phyloP scores from a whole-genome alignment of 2,797 vertebrate genomes.

The Helostoma temminkii region DNA sequence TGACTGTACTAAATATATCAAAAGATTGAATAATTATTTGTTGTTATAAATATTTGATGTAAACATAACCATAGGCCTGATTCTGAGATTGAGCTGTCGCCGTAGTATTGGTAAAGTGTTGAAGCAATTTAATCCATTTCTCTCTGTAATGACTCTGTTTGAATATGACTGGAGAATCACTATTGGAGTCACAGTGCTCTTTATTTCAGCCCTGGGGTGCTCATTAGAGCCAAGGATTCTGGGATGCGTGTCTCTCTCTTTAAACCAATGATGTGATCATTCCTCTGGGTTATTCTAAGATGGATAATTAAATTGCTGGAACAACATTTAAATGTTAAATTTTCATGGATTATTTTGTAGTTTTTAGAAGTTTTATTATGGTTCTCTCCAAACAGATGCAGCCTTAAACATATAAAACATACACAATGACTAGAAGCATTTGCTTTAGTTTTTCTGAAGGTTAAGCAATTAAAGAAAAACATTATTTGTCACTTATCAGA shows the following conservation, averaged over 20 bases:
- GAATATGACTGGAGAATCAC: conserved; percentile 61
- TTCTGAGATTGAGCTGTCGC: conserved; percentile 26
- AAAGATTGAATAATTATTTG: conserved; percentile 41
- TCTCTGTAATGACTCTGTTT: conserved; percentile 62
- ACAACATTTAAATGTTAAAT: conserved; percentile 44
- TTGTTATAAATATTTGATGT: conserved; percentile 20
- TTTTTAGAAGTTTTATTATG: conserved; percentile 16
- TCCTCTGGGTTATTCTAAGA: conserved; percentile 59
- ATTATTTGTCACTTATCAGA: neutral
- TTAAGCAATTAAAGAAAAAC: neutral
- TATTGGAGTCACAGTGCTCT: conserved; percentile 56
- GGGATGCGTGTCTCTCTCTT: conserved; percentile 57
- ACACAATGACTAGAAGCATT: neutral
- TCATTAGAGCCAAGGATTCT: conserved; percentile 71
- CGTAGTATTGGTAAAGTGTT: conserved; percentile 34
- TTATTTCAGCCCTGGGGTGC: conserved; percentile 65
- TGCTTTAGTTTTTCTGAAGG: conserved; percentile 7
- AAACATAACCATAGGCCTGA: conserved; percentile 28
- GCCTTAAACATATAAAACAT: conserved; percentile 12
- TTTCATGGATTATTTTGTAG: conserved; percentile 49
- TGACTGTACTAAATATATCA: conserved; percentile 28
- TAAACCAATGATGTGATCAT: conserved; percentile 67
- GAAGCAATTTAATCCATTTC: conserved; percentile 58
- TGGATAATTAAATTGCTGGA: conserved; percentile 64
- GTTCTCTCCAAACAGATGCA: conserved; percentile 24